phyloP scores from a whole-genome alignment of 2,113 vertebrate species.

The Neotragus moschatus region DNA sequence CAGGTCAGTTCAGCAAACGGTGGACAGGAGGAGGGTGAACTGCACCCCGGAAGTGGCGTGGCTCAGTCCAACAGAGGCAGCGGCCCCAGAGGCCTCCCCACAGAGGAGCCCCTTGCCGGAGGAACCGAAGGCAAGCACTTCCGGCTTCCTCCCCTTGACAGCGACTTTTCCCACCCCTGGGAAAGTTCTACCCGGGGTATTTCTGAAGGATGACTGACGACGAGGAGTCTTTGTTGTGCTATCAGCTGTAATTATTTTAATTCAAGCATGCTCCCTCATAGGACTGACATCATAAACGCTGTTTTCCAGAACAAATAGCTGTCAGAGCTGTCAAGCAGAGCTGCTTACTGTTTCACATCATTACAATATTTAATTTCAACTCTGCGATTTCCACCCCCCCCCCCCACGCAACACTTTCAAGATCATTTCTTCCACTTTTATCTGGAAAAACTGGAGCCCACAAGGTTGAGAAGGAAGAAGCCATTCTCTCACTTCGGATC shows the following conservation, averaged over 20 bases:
- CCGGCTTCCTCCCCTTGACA: constrained; percentile 23
- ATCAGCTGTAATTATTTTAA: constrained; percentile 82
- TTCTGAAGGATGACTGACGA: constrained; percentile 79
- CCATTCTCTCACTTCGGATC: neutral
- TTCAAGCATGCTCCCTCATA: constrained; percentile 78
- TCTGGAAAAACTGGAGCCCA: neutral
- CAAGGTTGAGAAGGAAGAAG: neutral
- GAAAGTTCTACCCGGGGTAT: constrained; percentile 55
- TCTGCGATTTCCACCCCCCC: constrained; percentile 60
- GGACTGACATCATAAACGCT: constrained; percentile 81
- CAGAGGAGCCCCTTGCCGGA: neutral
- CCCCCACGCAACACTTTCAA: constrained; percentile 69
- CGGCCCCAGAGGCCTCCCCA: fast-evolving
- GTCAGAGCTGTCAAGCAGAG: constrained; percentile 81
- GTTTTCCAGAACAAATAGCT: constrained; percentile 83
- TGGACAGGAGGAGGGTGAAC: neutral
- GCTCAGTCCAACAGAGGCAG: no score
- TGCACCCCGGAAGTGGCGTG: fast-evolving
- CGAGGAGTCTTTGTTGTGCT: constrained; percentile 79
- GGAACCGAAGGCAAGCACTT: constrained; percentile 6
- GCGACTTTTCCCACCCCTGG: constrained; percentile 39
- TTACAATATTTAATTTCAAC: constrained; percentile 82
- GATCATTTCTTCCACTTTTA: constrained; percentile 48
- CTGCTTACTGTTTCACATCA: constrained; percentile 83
- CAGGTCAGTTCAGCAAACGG: neutral